These are phyloP conservation scores for Sesia apiformis DNA, from an alignment of 2,888 invertebrate genomes.

Conservation along the genomic window DNA sequence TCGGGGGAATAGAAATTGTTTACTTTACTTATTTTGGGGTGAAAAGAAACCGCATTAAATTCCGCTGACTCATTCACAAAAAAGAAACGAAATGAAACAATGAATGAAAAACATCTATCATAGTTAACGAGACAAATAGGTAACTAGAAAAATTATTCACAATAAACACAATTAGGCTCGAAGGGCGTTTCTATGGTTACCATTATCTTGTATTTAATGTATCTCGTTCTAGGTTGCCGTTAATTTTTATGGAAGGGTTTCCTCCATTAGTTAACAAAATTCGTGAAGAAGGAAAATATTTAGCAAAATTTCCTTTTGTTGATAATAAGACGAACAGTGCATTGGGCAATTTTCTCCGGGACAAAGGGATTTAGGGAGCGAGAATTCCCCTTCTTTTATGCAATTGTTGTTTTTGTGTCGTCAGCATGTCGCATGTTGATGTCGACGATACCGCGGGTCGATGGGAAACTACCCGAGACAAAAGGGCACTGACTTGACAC, in stretches of 20 bases:
- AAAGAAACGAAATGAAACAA: background rate
- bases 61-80: background rate
- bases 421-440: conserved; percentile 26
- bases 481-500: background rate
- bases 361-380: conserved; percentile 40
- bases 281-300: conserved; percentile 18
- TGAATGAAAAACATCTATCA: background rate
- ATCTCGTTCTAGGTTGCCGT: conserved; percentile 16
- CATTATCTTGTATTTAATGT: conserved; percentile 18
- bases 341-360: conserved; percentile 37
- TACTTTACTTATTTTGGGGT: too few species aligned
- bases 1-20: too few species aligned
- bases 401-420: conserved; percentile 54
- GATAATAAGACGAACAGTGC: conserved; percentile 34
- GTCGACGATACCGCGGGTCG: background rate
- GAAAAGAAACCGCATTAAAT: background rate
- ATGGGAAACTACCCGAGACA: background rate
- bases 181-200: conserved; percentile 40
- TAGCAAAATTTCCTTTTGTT: conserved; percentile 27
- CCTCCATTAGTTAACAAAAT: conserved; percentile 30
- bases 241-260: conserved; percentile 31
- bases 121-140: background rate
- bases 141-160: background rate
- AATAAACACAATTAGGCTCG: background rate
- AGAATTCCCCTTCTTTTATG: conserved; percentile 39